These are phyloP conservation scores for Noctua janthe DNA, from an alignment of 2,888 invertebrate species.

Conservation along the genomic window DNA sequence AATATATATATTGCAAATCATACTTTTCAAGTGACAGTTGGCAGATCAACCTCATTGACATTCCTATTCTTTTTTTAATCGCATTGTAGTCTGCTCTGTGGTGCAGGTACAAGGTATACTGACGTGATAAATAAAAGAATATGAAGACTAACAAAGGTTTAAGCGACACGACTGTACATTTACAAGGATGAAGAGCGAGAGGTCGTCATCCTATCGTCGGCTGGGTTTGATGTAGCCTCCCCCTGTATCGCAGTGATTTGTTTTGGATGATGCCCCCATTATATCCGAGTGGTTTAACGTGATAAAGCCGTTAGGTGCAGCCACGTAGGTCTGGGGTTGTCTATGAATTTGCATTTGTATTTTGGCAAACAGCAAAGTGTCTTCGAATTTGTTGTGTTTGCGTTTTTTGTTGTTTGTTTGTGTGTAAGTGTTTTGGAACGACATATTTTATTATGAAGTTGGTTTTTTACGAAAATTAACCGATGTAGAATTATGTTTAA, in stretches of 20 bases:
- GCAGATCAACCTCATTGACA: neutral
- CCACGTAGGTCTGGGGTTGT: slow-evolving; percentile 30
- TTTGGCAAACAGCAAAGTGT: slow-evolving; percentile 14
- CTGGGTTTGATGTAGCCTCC: slow-evolving; percentile 57
- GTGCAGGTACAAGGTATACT: neutral
- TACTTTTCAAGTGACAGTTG: too few species aligned
- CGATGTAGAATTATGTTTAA: neutral
- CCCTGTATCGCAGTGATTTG: slow-evolving; percentile 61
- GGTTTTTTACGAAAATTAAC: neutral
- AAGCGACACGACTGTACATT: neutral
- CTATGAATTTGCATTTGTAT: slow-evolving; percentile 54
- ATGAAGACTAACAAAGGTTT: neutral
- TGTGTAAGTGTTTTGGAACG: neutral
- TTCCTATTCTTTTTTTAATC: neutral
- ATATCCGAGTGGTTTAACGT: slow-evolving; percentile 62
- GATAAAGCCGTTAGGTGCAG: slow-evolving; percentile 66
- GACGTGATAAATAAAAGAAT: neutral
- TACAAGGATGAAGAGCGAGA: slow-evolving; percentile 16
- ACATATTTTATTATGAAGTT: too few species aligned
- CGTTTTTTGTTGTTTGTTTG: slow-evolving; percentile 3
- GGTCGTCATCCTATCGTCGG: slow-evolving; percentile 33
- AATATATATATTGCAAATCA: too few species aligned
- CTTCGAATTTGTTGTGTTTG: slow-evolving; percentile 16
- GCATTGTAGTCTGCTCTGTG: neutral
- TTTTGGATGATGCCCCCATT: slow-evolving; percentile 63